Evolutionary conservation across 2,888 invertebrate genomes (phyloP), one percentile per base, ranked within the genome.

Genomic region (Drosophila phalerata): DNA sequence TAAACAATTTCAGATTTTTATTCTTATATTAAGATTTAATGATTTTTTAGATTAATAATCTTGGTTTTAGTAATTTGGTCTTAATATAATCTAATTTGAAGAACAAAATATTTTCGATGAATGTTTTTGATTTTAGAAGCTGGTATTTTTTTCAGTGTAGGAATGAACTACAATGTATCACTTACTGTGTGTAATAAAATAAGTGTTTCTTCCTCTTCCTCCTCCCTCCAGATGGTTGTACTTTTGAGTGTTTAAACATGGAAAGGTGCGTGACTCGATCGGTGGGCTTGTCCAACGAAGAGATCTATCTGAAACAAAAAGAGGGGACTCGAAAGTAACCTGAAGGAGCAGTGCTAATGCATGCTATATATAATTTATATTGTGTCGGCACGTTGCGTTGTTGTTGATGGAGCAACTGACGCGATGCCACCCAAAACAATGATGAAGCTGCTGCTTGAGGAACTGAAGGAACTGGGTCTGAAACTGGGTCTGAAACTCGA

Each of bases 331-430:
- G 10, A 32, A 13, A 34, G 43, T 22, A 13, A 10, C 19, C 22
- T 40, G 48, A 40, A 30, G 68, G 32, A 53, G 68, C 53, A 62
- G 71, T 42, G 74, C 69, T 78, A 70, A 79, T 83, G 60, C 70
- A 74, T 87, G 83, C 73, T 79, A 77, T 81, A 76, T 88, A 78
- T 87, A 88, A 87, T 87, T 86, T 87, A 87, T 88, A 79, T 90
- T 88, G 90, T 86, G 90, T 88, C 90, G 90, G 90, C 90, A 83
- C 81, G 74, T 74, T 77, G 82, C 65, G 66, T 61, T 69, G 69
- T 72, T 75, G 80, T 64, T 88, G 89, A 89, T 88, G 88, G 79
- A 85, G 88, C 80, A 73, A 89, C 85, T 85, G 89, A 89, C 85
- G 77, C 82, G 79, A 79, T 83, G 87, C 89, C 83, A 88, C 89